These are phyloP conservation scores for Calvadosia cruxmelitensis DNA, from an alignment of 30 jellyfish, hydroid and myxozoan species.

Conservation along the genomic window DNA sequence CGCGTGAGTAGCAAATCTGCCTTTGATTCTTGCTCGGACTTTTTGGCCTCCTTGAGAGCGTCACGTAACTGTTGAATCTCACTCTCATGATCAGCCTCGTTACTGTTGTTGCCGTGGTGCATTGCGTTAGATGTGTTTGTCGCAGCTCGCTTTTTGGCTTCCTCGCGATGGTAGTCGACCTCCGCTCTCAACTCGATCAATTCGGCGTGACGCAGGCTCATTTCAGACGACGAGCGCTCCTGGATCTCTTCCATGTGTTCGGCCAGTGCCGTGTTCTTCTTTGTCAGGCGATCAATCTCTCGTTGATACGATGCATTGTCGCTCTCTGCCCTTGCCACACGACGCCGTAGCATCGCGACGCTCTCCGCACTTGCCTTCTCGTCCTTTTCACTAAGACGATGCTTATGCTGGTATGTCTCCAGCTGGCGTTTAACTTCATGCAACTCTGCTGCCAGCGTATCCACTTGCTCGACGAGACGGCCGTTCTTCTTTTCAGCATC, in stretches of 20 bases:
- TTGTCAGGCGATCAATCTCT: conserved; percentile 16
- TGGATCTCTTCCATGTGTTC: conserved; percentile 32
- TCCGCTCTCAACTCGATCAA: conserved; percentile 53
- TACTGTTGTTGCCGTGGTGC: neutral
- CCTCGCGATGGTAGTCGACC: conserved; percentile 44
- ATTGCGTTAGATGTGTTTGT: neutral
- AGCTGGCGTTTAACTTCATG: conserved; percentile 11
- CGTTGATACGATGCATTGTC: conserved; percentile 14
- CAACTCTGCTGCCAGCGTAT: conserved; percentile 10
- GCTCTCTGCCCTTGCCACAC: conserved; percentile 10
- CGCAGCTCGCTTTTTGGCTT: conserved; percentile 3
- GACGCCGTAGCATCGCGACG: conserved; percentile 14
- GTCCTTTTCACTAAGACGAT: conserved; percentile 12
- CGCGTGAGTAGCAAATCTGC: conserved; percentile 29
- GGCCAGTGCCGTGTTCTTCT: conserved; percentile 11
- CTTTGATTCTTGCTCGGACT: conserved; percentile 23
- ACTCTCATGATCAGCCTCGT: conserved; percentile 7
- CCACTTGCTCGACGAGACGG: conserved; percentile 10
- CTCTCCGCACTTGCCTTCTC: conserved; percentile 18
- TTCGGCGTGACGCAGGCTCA: conserved; percentile 50
- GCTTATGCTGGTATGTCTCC: conserved; percentile 14
- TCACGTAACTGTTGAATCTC: conserved; percentile 19
- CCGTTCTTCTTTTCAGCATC: conserved; percentile 1
- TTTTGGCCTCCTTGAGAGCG: conserved; percentile 10
- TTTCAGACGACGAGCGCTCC: conserved; percentile 39